Conservation (phyloP, 2,113 vertebrate genomes). For the Polypterus senegalus region DNA sequence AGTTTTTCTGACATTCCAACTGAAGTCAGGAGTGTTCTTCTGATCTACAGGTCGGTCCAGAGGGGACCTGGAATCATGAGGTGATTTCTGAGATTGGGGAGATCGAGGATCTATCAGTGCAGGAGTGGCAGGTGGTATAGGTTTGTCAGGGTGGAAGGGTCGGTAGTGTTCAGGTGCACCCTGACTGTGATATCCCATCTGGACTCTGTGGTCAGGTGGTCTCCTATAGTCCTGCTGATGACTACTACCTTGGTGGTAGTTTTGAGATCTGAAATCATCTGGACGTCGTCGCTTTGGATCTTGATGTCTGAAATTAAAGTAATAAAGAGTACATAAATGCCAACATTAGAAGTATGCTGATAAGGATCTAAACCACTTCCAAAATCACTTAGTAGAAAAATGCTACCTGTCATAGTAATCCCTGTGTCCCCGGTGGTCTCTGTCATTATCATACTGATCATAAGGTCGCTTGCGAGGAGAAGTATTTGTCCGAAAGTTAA, state of each 20-base stretch:
- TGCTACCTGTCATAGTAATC: slow-evolving; percentile 86
- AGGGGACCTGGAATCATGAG: slow-evolving; percentile 79
- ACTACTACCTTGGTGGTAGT: slow-evolving; percentile 55
- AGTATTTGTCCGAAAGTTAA: slow-evolving; percentile 70
- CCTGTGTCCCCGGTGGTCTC: slow-evolving; percentile 79
- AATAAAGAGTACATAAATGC: background rate
- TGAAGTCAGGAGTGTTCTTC: slow-evolving; percentile 68
- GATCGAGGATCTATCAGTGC: slow-evolving; percentile 73
- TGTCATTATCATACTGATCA: slow-evolving; percentile 81
- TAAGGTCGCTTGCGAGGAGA: slow-evolving; percentile 79
- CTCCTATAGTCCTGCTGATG: slow-evolving; percentile 82
- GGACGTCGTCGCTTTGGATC: slow-evolving; percentile 80
- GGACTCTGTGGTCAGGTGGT: slow-evolving; percentile 73
- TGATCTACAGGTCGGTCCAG: slow-evolving; percentile 72
- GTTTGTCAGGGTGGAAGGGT: slow-evolving; percentile 75
- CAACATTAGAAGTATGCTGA: too few relatives aligned
- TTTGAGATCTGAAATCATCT: slow-evolving; percentile 79
- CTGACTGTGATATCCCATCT: slow-evolving; percentile 61
- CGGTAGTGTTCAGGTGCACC: slow-evolving; percentile 78
- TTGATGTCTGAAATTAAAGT: slow-evolving; percentile 54
- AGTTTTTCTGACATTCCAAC: slow-evolving; percentile 82
- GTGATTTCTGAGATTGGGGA: slow-evolving; percentile 81
- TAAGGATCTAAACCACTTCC: background rate
- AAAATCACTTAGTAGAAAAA: background rate
- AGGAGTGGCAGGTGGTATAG: slow-evolving; percentile 44